Evolutionary conservation across 1,140 invertebrate genomes (phyloP).

Genomic region (Mamestra configurata): DNA sequence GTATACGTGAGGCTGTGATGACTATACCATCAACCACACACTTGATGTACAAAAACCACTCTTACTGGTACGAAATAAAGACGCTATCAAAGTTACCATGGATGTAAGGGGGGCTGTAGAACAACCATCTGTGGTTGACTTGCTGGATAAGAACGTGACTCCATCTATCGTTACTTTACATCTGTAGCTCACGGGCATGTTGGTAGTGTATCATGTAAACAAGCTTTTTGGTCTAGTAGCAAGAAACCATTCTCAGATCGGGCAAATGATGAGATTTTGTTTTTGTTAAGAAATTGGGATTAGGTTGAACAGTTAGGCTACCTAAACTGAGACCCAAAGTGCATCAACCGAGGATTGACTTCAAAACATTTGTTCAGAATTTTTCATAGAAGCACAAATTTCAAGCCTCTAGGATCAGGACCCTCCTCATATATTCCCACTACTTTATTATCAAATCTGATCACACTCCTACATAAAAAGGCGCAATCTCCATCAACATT

Average conservation of each 20-base stretch:
- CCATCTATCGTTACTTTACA: constrained; percentile 49
- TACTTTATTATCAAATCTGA: constrained; percentile 23
- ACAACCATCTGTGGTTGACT: constrained; percentile 26
- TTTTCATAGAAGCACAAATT: neutral
- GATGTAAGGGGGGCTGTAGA: neutral
- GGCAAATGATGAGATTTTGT: neutral
- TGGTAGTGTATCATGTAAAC: neutral
- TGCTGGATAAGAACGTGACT: constrained; percentile 55
- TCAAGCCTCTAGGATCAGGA: no score
- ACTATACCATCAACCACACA: neutral
- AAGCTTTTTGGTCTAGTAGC: neutral
- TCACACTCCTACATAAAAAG: constrained; percentile 14
- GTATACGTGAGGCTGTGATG: constrained; percentile 21
- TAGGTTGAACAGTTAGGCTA: neutral
- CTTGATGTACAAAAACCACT: neutral
- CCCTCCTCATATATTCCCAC: neutral
- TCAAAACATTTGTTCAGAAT: neutral
- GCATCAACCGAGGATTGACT: no score
- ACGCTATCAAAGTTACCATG: neutral
- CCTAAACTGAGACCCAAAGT: neutral
- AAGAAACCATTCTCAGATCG: neutral
- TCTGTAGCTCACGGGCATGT: constrained; percentile 10
- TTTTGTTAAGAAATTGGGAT: neutral
- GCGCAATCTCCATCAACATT: constrained; percentile 27
- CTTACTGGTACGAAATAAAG: neutral